A percentile compares a stretch with the other conserved stretches of the same genome.
Conservation (phyloP, 2,797 vertebrate species). For the Masticophis lateralis region DNA sequence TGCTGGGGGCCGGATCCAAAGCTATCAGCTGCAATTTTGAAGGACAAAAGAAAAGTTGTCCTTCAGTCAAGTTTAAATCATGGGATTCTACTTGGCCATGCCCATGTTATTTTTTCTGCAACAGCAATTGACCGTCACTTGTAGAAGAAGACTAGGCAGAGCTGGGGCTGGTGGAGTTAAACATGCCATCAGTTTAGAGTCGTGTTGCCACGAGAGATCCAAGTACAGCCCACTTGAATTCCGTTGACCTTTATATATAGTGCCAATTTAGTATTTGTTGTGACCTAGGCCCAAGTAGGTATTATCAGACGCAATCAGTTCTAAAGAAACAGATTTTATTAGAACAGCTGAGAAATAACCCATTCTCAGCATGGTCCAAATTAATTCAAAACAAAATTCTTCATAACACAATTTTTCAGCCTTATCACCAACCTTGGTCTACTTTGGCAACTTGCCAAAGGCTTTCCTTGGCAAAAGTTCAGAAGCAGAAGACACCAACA, state of each 20-base stretch:
- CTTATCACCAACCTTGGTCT: too few species aligned
- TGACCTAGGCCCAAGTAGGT: too few species aligned
- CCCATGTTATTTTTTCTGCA: not conserved
- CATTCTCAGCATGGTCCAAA: too few species aligned
- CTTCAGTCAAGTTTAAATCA: not conserved
- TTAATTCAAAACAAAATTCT: too few species aligned
- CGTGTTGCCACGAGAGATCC: not conserved
- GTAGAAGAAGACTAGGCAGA: not conserved
- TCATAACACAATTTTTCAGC: too few species aligned
- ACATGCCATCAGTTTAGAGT: not conserved
- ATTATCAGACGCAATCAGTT: too few species aligned
- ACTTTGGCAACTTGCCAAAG: too few species aligned
- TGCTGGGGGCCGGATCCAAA: not conserved
- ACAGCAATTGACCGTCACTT: not conserved
- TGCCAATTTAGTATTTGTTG: not conserved
- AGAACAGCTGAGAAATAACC: too few species aligned
- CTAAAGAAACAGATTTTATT: too few species aligned
- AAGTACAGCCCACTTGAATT: not conserved
- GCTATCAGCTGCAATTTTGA: not conserved
- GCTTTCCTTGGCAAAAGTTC: too few species aligned
- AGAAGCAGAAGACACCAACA: too few species aligned
- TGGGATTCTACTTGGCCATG: not conserved
- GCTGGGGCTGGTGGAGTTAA: not conserved
- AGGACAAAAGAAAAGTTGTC: not conserved
- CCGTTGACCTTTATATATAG: not conserved